phyloP scores from a whole-genome alignment of 2,888 invertebrate genomes.

The Lochmaea capreae region DNA sequence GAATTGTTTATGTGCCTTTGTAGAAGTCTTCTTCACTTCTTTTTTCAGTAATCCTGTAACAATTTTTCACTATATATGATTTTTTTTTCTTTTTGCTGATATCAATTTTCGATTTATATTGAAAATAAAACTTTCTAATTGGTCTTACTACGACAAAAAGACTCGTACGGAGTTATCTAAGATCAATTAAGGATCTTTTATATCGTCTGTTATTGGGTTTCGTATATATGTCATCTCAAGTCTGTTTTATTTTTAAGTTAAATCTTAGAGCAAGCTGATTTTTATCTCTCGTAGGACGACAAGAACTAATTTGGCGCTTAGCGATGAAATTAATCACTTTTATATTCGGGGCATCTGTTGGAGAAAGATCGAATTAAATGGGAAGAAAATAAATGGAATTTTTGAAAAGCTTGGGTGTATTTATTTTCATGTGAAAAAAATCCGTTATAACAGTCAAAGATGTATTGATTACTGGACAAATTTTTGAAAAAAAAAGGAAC shows the following conservation, averaged over 20 bases:
- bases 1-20: no score
- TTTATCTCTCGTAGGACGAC: slow-evolving; percentile 8
- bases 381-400: slow-evolving; percentile 18
- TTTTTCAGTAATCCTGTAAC: no score
- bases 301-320: slow-evolving; percentile 31
- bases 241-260: slow-evolving; percentile 3
- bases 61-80: no score
- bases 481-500: no score
- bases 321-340: slow-evolving; percentile 28
- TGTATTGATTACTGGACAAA: no score
- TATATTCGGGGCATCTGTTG: slow-evolving; percentile 22
- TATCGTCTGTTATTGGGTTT: not conserved
- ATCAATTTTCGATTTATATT: no score
- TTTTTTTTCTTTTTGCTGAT: no score
- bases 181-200: not conserved
- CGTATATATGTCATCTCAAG: not conserved
- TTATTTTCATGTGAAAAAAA: not conserved
- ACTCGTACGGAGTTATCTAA: not conserved
- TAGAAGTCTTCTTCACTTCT: no score
- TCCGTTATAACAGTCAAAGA: no score
- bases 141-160: not conserved
- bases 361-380: slow-evolving; percentile 29
- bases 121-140: not conserved
- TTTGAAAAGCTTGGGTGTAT: slow-evolving; percentile 7
- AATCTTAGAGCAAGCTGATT: slow-evolving; percentile 9